phyloP scores from a whole-genome alignment of 2,888 invertebrate genomes.

The Chironomus riparius region DNA sequence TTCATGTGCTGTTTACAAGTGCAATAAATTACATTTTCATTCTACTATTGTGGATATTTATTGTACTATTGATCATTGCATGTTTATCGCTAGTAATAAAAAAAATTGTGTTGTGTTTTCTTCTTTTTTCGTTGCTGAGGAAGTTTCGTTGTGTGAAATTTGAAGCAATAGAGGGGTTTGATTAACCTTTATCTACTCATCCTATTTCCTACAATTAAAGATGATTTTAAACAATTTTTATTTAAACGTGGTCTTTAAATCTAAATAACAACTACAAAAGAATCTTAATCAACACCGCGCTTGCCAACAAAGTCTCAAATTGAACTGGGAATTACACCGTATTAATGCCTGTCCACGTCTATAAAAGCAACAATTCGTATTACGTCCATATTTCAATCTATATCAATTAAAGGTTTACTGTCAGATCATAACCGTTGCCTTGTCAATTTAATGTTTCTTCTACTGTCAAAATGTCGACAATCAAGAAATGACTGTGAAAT shows the following conservation, averaged over 20 bases:
- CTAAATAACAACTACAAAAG: too few species aligned
- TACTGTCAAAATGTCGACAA: conserved; percentile 2
- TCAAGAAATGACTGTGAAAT: not conserved
- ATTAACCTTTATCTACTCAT: too few species aligned
- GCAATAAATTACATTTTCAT: conserved; percentile 4
- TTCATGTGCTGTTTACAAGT: conserved; percentile 6
- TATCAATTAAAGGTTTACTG: conserved; percentile 25
- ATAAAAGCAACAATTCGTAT: not conserved
- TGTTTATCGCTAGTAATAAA: too few species aligned
- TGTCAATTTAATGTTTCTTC: conserved; percentile 20
- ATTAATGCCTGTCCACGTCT: not conserved
- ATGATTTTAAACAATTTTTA: too few species aligned
- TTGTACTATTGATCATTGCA: not conserved
- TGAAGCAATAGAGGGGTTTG: too few species aligned
- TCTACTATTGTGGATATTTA: not conserved
- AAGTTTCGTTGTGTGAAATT: too few species aligned
- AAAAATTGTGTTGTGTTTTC: not conserved
- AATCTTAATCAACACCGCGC: not conserved
- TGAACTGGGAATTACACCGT: not conserved
- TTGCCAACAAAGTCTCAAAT: not conserved
- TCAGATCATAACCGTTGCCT: conserved; percentile 24
- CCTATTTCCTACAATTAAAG: too few species aligned
- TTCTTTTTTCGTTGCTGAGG: not conserved
- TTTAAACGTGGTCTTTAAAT: too few species aligned
- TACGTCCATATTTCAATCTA: conserved; percentile 13